Conservation (phyloP, 2,888 invertebrate genomes). For the Tinea semifulvella region DNA sequence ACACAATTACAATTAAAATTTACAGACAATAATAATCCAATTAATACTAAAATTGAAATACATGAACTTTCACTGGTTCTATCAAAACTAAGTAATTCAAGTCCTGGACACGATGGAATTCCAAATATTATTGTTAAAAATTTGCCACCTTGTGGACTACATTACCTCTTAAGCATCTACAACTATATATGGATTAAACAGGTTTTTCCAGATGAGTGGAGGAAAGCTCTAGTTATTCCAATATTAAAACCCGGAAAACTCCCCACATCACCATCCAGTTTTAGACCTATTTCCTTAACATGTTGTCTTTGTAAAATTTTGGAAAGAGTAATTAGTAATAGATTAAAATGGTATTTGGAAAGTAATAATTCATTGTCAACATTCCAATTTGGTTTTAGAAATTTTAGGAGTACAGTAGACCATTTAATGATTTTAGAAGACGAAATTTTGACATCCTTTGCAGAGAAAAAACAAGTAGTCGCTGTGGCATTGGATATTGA, state of each 20-base stretch:
- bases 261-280: conserved; percentile 14
- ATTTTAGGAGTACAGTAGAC: conserved; percentile 18
- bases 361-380: conserved; percentile 12
- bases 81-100: conserved; percentile 14
- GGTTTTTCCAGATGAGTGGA: conserved; percentile 20
- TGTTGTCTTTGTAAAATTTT: conserved; percentile 17
- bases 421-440: conserved; percentile 17
- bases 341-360: conserved; percentile 19
- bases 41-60: background rate
- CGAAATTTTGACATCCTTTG: conserved; percentile 17
- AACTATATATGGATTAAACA: conserved; percentile 14
- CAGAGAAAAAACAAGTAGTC: conserved; percentile 16
- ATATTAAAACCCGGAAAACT: conserved; percentile 20
- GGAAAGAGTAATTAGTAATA: conserved; percentile 19
- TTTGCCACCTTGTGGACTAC: conserved; percentile 15
- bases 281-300: conserved; percentile 20
- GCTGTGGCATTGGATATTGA: conserved; percentile 19
- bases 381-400: conserved; percentile 19
- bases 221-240: conserved; percentile 19
- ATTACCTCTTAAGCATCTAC: conserved; percentile 14
- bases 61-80: conserved; percentile 17
- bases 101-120: conserved; percentile 19
- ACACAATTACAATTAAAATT: background rate
- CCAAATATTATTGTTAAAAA: conserved; percentile 19
- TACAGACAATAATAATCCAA: background rate